These are phyloP conservation scores for Ceratina australensis DNA, from an alignment of 1,140 invertebrate genomes.

Conservation along the genomic window DNA sequence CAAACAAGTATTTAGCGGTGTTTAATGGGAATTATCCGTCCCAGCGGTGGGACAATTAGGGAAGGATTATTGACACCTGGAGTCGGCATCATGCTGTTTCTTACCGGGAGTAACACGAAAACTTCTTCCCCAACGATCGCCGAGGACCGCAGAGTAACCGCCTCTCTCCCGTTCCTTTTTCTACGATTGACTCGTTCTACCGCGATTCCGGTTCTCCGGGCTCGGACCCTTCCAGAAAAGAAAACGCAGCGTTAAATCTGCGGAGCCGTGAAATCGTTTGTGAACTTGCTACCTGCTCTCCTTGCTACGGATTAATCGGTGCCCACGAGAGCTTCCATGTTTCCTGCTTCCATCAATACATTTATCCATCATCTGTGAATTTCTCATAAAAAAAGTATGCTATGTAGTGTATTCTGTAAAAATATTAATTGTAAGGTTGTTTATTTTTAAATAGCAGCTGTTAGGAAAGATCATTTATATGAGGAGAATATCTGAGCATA, in stretches of 20 bases:
- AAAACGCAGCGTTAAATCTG: slow-evolving; percentile 29
- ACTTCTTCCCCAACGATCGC: slow-evolving; percentile 20
- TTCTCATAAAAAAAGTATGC: background rate
- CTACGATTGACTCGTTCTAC: slow-evolving; percentile 60
- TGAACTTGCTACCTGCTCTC: slow-evolving; percentile 5
- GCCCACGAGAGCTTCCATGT: background rate
- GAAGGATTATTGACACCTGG: slow-evolving; percentile 79
- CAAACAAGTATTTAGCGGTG: slow-evolving; percentile 76
- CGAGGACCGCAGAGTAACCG: slow-evolving; percentile 43
- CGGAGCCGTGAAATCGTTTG: slow-evolving; percentile 61
- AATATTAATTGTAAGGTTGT: background rate
- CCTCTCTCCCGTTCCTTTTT: slow-evolving; percentile 18
- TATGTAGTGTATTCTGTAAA: background rate
- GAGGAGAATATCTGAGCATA: too few relatives aligned
- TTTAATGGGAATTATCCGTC: slow-evolving; percentile 75
- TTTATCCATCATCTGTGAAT: too few relatives aligned
- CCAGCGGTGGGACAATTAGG: slow-evolving; percentile 71
- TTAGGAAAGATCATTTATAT: too few relatives aligned
- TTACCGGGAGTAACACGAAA: slow-evolving; percentile 49
- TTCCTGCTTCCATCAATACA: background rate
- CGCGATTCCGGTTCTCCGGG: slow-evolving; percentile 71
- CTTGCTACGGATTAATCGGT: slow-evolving; percentile 13
- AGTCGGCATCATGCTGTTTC: slow-evolving; percentile 70
- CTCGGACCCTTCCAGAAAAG: slow-evolving; percentile 19
- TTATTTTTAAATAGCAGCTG: too few relatives aligned